Conservation (phyloP, 2,797 vertebrate species). For the Falco peregrinus region DNA sequence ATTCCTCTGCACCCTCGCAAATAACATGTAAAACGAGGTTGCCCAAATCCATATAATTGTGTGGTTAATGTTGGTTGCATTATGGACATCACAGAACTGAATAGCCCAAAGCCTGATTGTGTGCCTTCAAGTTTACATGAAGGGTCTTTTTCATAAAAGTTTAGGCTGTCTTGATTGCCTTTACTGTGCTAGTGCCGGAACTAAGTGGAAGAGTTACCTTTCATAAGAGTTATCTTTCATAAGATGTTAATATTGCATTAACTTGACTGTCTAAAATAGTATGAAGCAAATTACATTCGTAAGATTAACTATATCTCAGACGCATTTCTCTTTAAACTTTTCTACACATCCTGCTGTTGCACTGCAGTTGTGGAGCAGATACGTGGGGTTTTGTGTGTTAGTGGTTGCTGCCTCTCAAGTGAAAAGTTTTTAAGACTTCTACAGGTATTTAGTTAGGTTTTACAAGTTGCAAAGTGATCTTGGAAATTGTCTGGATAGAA, state of each 20-base stretch:
- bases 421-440: not conserved
- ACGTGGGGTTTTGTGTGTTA: rapidly evolving
- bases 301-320: not conserved
- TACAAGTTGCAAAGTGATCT: not conserved
- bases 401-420: not conserved
- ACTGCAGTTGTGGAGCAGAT: not conserved
- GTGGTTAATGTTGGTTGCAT: not conserved
- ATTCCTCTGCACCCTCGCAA: not conserved
- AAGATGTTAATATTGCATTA: not conserved
- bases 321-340: not conserved
- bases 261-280: not conserved
- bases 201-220: not conserved
- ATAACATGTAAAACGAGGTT: not conserved
- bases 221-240: not conserved
- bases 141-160: not conserved
- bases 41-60: rapidly evolving
- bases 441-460: not conserved
- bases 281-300: not conserved
- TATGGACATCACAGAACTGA: not conserved
- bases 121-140: not conserved
- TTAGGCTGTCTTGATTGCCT: not conserved
- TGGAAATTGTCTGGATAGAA: not conserved
- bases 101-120: not conserved
- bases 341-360: not conserved
- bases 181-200: not conserved